A percentile compares a stretch with the other conserved stretches of the same genome.
phyloP scores from a whole-genome alignment of 2,113 vertebrate genomes.

The Heliornis fulica region DNA sequence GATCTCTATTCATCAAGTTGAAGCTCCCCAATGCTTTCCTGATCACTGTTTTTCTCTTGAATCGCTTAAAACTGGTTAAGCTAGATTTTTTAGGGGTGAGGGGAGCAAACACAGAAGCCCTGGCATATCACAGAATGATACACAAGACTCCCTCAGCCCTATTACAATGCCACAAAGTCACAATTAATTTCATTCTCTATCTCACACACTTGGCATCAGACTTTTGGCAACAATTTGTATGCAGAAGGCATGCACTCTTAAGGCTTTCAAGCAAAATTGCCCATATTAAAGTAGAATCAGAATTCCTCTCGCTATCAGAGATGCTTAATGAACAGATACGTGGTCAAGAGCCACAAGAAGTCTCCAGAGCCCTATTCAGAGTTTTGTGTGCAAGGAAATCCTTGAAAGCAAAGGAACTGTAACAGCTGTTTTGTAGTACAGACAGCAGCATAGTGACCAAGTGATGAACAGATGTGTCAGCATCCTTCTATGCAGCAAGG shows the following conservation, averaged over 20 bases:
- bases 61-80: neutral
- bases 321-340: neutral
- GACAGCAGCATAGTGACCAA: neutral
- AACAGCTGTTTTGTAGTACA: neutral
- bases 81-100: neutral
- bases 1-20: neutral
- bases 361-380: neutral
- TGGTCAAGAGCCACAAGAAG: neutral
- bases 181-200: neutral
- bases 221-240: neutral
- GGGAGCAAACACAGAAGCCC: neutral
- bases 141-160: neutral
- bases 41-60: neutral
- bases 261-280: neutral
- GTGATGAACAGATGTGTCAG: constrained; percentile 26
- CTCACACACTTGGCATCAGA: neutral
- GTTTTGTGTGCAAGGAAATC: neutral
- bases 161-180: neutral
- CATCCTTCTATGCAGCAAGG: neutral
- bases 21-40: neutral
- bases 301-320: neutral
- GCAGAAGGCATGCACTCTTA: neutral
- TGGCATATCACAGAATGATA: neutral
- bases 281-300: neutral
- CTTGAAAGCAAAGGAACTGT: neutral